These are phyloP conservation scores for Myotis brandtii DNA, from an alignment of 2,113 vertebrate genomes.

Conservation along the genomic window DNA sequence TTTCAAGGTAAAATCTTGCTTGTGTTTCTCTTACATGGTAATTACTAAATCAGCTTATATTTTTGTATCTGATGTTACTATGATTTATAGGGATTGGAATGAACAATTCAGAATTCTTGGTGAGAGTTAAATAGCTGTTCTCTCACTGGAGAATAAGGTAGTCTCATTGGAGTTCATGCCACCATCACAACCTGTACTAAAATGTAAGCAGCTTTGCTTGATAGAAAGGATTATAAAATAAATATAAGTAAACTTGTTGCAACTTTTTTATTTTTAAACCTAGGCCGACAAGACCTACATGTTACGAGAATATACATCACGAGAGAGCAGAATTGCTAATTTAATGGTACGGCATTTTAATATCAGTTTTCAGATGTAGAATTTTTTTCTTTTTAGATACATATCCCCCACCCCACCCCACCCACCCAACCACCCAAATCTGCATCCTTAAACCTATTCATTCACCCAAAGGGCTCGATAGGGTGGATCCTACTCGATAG, in stretches of 20 bases:
- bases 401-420: neutral
- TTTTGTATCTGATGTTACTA: neutral
- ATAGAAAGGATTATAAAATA: neutral
- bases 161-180: neutral
- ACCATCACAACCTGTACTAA: neutral
- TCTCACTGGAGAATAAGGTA: neutral
- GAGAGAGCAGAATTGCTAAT: conserved; percentile 94
- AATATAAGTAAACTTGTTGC: neutral
- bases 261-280: conserved; percentile 57
- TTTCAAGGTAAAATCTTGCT: neutral
- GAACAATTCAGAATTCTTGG: neutral
- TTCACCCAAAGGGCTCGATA: neutral
- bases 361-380: conserved; percentile 13
- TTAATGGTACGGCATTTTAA: conserved; percentile 89
- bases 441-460: neutral
- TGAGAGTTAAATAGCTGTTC: neutral
- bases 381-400: conserved; percentile 54
- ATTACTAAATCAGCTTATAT: neutral
- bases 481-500: neutral
- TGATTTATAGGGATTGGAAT: neutral
- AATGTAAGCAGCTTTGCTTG: neutral
- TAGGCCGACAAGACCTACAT: conserved; percentile 94
- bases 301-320: conserved; percentile 95
- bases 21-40: neutral
- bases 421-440: neutral